phyloP scores from a whole-genome alignment of 2,113 vertebrate genomes.

The Bubo blakistoni region DNA sequence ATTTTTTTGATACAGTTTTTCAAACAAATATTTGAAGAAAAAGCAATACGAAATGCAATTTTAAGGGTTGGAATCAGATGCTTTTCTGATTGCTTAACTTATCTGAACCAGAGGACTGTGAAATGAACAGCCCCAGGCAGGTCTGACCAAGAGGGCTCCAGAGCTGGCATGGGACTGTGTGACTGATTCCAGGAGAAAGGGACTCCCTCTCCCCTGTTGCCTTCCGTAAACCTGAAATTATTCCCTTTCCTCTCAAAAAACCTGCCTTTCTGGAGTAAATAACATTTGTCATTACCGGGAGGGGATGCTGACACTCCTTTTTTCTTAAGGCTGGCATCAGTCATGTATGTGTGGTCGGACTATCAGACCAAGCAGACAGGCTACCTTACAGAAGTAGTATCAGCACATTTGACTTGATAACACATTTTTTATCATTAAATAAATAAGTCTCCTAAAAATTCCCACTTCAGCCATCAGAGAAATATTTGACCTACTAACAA shows the following conservation, averaged over 20 bases:
- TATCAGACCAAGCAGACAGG: not conserved
- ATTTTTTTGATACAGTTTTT: not conserved
- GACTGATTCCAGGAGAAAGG: not conserved
- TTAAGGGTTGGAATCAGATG: not conserved
- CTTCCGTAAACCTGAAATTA: not conserved
- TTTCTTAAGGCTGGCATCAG: not conserved
- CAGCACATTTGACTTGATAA: conserved; percentile 18
- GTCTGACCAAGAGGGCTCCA: accelerated
- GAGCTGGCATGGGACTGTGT: not conserved
- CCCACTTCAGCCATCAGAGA: not conserved
- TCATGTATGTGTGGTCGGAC: not conserved
- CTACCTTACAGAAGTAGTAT: not conserved
- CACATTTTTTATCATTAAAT: conserved; percentile 45
- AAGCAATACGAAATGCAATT: not conserved
- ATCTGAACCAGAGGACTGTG: not conserved
- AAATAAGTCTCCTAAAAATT: conserved; percentile 8
- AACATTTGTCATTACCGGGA: not conserved
- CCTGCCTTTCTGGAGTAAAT: not conserved
- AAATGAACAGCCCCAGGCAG: not conserved
- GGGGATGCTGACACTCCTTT: conserved; percentile 34
- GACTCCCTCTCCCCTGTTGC: not conserved
- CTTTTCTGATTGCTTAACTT: not conserved
- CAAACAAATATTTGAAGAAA: not conserved
- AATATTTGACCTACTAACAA: conserved; percentile 25
- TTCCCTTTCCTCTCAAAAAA: not conserved